Evolutionary conservation across 2,888 invertebrate species (phyloP).

Genomic region (Pandemis corylana): DNA sequence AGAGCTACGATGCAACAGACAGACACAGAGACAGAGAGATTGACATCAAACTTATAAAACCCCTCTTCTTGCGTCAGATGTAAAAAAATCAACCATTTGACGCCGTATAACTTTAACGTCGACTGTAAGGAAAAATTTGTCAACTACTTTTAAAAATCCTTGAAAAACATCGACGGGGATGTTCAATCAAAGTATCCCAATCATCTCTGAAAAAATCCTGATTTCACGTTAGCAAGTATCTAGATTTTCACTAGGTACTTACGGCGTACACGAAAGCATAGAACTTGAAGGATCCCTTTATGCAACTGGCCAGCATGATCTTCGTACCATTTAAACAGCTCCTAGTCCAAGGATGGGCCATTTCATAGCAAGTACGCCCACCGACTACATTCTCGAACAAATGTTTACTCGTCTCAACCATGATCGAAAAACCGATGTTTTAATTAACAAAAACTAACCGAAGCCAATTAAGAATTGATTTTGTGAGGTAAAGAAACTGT

Average conservation of each 20-base stretch:
- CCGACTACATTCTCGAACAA: neutral
- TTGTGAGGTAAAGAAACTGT: neutral
- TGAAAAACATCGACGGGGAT: no score
- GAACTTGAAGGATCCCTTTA: constrained; percentile 1
- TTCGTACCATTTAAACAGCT: neutral
- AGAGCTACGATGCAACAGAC: no score
- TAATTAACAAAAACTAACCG: neutral
- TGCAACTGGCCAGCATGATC: neutral
- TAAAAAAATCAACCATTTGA: no score
- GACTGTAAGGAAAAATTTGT: no score
- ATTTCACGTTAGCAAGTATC: no score
- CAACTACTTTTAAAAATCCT: no score
- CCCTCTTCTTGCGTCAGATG: no score
- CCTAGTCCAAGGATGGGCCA: neutral
- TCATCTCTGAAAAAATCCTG: no score
- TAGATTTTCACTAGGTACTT: neutral
- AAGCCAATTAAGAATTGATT: neutral
- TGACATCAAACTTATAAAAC: no score
- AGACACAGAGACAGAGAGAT: no score
- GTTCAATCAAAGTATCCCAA: no score
- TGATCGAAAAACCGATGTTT: neutral
- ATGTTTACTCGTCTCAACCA: neutral
- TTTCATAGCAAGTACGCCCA: neutral
- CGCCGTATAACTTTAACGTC: no score
- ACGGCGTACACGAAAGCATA: neutral